Evolutionary conservation across 1,140 invertebrate species (phyloP), one percentile per base, ranked within the genome.

Genomic region (Ceratina calcarata): DNA sequence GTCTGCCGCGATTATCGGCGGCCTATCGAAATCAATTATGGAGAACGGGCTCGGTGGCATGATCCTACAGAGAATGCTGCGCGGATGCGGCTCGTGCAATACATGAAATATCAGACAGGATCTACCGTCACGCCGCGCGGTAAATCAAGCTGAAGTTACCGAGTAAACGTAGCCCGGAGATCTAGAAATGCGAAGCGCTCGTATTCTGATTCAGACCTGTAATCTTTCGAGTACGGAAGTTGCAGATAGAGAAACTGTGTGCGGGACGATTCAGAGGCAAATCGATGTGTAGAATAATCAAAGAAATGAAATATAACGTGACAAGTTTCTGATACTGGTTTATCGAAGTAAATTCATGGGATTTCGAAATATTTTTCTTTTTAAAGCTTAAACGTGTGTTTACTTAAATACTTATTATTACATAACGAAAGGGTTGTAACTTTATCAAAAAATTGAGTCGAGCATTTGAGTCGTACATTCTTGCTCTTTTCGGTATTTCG

Each of bases 101-200:
- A 84, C 64, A 60, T 81, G 69, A 88, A 87, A 83, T 87, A 85
- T 86, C 79, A 80, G 65, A 72, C 60, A 78, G 71, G 58, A 85
- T 88, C 86, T 78, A 64, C 32, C 62, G 72, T 83, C 70, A 81
- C 71, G 78, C 66, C 49, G 66, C 7, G 78, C 79, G 61, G 66
- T 88, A 87, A 87, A 88, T 87, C 82, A 81, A 71, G 76, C 58
- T 58, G 58, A 45, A 69, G 68, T 85, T 78, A 79, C 49, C 65
- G 45, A 55, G 61, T 60, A 73, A 81, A 72, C 75, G 84, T 79
- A 32, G 69, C 85, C 79, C 82, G 70, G 49, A 80, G 75, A 87
- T 85, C 82, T 51, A 82, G 81, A 84, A 86, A 82, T 86, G 84
- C 84, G 87, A 87, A 88, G 83, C 78, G 81, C 81, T 65, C 75